phyloP scores from a whole-genome alignment of 1,140 invertebrate genomes.

The Ceratina australensis region DNA sequence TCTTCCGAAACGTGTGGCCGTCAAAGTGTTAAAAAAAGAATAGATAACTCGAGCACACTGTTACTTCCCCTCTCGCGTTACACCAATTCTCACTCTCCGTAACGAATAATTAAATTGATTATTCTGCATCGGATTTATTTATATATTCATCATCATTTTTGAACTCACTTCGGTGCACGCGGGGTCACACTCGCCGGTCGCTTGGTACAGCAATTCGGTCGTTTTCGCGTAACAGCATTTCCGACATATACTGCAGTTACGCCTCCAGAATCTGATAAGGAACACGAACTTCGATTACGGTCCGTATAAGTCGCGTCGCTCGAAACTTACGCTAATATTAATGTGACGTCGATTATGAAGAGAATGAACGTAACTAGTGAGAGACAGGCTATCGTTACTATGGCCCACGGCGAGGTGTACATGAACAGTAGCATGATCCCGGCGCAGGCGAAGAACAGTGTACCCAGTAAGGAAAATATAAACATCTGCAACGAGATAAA shows the following conservation, averaged over 20 bases:
- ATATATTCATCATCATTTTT: background rate
- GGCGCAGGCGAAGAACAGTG: constrained; percentile 20
- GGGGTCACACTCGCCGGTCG: background rate
- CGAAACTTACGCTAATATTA: constrained; percentile 64
- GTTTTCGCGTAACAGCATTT: constrained; percentile 31
- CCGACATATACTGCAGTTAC: constrained; percentile 42
- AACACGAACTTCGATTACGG: background rate
- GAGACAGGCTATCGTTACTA: constrained; percentile 56
- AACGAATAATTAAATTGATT: background rate
- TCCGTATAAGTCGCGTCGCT: background rate
- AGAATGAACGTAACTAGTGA: constrained; percentile 51
- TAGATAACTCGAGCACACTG: too few relatives aligned
- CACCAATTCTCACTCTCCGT: too few relatives aligned
- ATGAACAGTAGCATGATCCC: constrained; percentile 12
- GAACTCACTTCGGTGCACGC: constrained; percentile 8
- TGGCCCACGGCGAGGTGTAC: background rate
- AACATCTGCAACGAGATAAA: constrained; percentile 61
- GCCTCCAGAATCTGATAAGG: constrained; percentile 57
- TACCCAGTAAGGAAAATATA: constrained; percentile 67
- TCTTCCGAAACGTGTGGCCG: too few relatives aligned
- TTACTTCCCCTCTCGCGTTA: too few relatives aligned
- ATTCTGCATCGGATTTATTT: background rate
- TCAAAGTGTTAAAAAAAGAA: too few relatives aligned
- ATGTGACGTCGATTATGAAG: constrained; percentile 65
- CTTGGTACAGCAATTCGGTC: constrained; percentile 3